Conservation (phyloP, 2,888 invertebrate genomes). For the Agriopis leucophaearia region DNA sequence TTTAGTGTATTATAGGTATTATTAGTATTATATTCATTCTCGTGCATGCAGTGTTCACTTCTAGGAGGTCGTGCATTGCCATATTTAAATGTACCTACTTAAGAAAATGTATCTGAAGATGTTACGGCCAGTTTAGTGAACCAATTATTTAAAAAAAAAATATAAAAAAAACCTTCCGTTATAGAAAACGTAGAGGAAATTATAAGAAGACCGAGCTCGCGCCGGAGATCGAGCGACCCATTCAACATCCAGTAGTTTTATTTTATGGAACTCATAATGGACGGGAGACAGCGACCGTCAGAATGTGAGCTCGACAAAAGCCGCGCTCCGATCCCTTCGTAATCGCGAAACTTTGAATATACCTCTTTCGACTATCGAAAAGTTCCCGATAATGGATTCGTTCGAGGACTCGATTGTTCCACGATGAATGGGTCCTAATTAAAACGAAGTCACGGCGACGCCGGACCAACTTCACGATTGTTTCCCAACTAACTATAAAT, state of each 20-base stretch:
- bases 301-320: conserved; percentile 66
- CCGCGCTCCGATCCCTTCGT: conserved; percentile 67
- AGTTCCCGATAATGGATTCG: conserved; percentile 85
- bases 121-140: too few relatives aligned
- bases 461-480: conserved; percentile 82
- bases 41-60: too few relatives aligned
- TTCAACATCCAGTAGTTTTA: conserved; percentile 52
- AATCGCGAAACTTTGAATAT: conserved; percentile 79
- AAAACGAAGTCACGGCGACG: conserved; percentile 84
- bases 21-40: too few relatives aligned
- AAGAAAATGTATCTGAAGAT: too few relatives aligned
- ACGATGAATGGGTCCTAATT: conserved; percentile 86
- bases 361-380: conserved; percentile 85
- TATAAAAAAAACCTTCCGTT: conserved; percentile 59
- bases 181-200: conserved; percentile 62
- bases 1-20: too few relatives aligned
- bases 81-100: too few relatives aligned
- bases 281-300: conserved; percentile 58
- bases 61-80: too few relatives aligned
- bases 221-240: conserved; percentile 39
- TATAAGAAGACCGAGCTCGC: conserved; percentile 50
- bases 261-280: conserved; percentile 55
- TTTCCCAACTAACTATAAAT: conserved; percentile 83
- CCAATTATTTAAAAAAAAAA: too few relatives aligned
- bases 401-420: conserved; percentile 83